phyloP scores from a whole-genome alignment of 2,888 invertebrate species.

The Alsophila aescularia region DNA sequence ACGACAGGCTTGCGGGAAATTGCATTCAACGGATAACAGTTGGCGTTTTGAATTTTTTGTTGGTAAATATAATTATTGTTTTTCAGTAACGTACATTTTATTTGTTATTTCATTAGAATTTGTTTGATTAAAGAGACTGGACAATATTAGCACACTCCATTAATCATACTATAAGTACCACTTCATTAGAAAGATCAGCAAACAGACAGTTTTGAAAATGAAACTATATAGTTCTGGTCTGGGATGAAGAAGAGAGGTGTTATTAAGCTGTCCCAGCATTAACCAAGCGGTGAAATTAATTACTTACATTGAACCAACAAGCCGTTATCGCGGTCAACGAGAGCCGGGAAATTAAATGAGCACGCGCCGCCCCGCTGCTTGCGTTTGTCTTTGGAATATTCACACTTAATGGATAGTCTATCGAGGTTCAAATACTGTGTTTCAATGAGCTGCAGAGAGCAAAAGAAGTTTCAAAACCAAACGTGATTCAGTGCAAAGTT shows the following conservation, averaged over 20 bases:
- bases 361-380: slow-evolving; percentile 55
- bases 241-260: slow-evolving; percentile 48
- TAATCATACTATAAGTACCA: background rate
- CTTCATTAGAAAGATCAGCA: background rate
- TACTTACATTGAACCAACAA: slow-evolving; percentile 71
- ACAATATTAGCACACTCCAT: too few relatives aligned
- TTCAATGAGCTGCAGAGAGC: too few relatives aligned
- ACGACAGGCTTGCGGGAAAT: slow-evolving; percentile 39
- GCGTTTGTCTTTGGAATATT: slow-evolving; percentile 50
- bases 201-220: slow-evolving; percentile 8
- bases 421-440: too few relatives aligned
- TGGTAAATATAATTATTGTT: background rate
- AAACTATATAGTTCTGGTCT: slow-evolving; percentile 35
- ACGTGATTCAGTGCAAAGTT: too few relatives aligned
- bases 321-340: slow-evolving; percentile 63
- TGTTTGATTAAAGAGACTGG: too few relatives aligned
- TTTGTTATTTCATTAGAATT: too few relatives aligned
- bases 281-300: slow-evolving; percentile 72
- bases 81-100: too few relatives aligned
- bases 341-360: slow-evolving; percentile 70
- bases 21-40: slow-evolving; percentile 38
- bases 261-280: slow-evolving; percentile 59
- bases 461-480: too few relatives aligned
- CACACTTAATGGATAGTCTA: background rate
- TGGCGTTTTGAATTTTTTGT: slow-evolving; percentile 24